Evolutionary conservation across 2,888 invertebrate species (phyloP), one percentile per base, ranked within the genome.

Genomic region (Papilio demoleus): DNA sequence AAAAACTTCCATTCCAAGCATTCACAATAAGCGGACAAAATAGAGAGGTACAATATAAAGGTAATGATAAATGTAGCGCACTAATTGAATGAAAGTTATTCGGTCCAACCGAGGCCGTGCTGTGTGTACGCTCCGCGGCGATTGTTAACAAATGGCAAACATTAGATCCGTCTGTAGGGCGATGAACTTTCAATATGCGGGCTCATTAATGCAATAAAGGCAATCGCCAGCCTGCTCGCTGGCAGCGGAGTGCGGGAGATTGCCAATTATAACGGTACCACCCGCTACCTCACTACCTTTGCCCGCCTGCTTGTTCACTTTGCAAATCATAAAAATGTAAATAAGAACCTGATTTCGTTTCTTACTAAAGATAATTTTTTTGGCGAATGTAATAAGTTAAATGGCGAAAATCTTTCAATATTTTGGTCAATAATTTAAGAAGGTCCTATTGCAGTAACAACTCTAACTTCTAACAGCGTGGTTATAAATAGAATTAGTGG

Each of bases 151-250:
- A 70, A 63, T 72, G 66, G 66, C 69, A 67, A 69, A 67, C 71
- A 78, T 79, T 76, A 81, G 77, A 81, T 81, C 77, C 77, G 79
- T 73, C 70, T 74, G 70, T 73, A 80, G 83, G 80, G 74, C 84
- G 80, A 81, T 81, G 84, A 84, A 83, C 79, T 74, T 73, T 74
- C 73, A 75, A 76, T 76, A 85, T 87, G 82, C 82, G 83, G 83
- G 83, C 80, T 84, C 82, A 84, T 84, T 86, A 84, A 83, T 83
- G 81, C 83, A 83, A 83, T 80, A 79, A 81, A 79, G 80, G 80
- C 82, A 80, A 80, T 79, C 73, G 77, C 70, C 77, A 75, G 74
- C 72, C 74, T 73, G 71, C 60, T 70, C 71, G 68, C 72, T 71
- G 71, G 65, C 73, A 75, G 72, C 74, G 73, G 73, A 74, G 73